phyloP scores from a whole-genome alignment of 2,797 vertebrate species.

The Staurois parvus region DNA sequence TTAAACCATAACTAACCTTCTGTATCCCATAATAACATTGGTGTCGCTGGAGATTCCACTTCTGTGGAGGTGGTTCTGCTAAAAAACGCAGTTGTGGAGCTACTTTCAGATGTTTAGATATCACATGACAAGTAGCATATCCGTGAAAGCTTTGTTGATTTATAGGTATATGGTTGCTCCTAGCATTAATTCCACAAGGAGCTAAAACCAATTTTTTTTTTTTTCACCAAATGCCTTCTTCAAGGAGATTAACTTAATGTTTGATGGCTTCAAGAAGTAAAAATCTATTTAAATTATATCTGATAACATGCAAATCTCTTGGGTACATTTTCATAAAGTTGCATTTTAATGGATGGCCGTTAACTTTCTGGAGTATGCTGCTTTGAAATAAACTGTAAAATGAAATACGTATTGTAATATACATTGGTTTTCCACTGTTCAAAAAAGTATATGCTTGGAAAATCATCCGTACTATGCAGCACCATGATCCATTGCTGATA shows the following conservation, averaged over 20 bases:
- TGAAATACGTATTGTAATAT: neutral
- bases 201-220: neutral
- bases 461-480: too few species aligned
- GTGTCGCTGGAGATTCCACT: conserved; percentile 6
- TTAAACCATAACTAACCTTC: conserved; percentile 12
- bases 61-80: neutral
- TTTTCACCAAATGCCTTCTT: neutral
- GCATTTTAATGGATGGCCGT: neutral
- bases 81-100: conserved; percentile 39
- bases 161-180: neutral
- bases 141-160: too few species aligned
- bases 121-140: neutral
- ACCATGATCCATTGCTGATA: too few species aligned
- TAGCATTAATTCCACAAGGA: conserved; percentile 2
- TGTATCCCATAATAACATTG: neutral
- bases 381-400: too few species aligned
- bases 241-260: neutral
- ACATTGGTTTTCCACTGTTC: neutral
- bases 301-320: too few species aligned
- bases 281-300: too few species aligned
- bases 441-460: neutral
- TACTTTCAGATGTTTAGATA: neutral
- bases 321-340: too few species aligned
- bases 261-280: too few species aligned
- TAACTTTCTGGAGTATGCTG: neutral